Base-by-base conservation (phyloP, 1,140 invertebrate genomes). In the Drosophila bocki region DNA sequence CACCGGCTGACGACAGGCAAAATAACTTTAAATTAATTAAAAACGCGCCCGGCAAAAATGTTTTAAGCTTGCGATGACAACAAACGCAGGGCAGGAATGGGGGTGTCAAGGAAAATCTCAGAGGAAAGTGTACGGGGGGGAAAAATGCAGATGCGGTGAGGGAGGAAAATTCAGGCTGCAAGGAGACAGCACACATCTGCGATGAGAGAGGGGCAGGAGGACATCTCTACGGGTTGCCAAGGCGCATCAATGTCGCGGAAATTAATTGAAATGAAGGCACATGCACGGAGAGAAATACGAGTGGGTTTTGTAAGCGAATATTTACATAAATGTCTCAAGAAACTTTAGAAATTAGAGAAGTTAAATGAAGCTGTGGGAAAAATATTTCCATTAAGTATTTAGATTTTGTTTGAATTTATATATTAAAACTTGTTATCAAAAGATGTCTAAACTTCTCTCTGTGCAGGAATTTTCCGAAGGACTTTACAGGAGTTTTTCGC, bases 11-110 rank as follows among this genome's bases (percentile, higher is more conserved):
- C 78, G 63, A 76, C 85, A 90, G 83, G 81, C 65, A 76, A 90
- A 88, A 88, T 88, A 88, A 88, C 85, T 90, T 88, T 88, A 90
- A 88, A 88, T 88, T 88, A 88, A 88, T 88, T 88, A 90, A 88
- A 88, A 88, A 88, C 63, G 85, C 85, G 85, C 75, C 78, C 70
- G 77, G 85, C 81, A 85, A 81, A 90, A 88, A 90, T 90, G 78
- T 90, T 88, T 88, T 75, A 75, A 80, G 76, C 84, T 62, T 26
- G 65, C 64, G 76, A 74, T 86, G 75, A 82, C 82, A 86, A 82
- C 82, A 86, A 79, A 78, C 78, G 65, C 57, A 6, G 42, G 75
- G 51, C 51, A 22, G 58, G 48, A 70, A 62, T 41, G 63, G 50
- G 51, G 72, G 79, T 35, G 63, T 29, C 37, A 48, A 41, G 22